A percentile compares a stretch with the other conserved stretches of the same genome.
These are phyloP conservation scores for Osmerus mordax DNA, from an alignment of 2,113 vertebrate species.

Conservation along the genomic window DNA sequence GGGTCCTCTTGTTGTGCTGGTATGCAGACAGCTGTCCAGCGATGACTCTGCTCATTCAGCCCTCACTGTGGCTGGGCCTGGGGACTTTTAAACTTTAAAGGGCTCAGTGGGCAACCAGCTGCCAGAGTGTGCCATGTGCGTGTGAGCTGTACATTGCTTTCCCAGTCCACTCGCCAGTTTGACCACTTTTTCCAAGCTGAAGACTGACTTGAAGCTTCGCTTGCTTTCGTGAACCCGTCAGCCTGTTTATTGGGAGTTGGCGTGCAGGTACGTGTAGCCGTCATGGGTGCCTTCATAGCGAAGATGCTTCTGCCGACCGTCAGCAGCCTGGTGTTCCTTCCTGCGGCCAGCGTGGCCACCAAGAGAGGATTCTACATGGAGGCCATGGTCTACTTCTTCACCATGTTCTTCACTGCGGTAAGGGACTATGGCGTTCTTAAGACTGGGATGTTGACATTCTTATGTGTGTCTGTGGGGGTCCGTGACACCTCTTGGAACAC, in stretches of 20 bases:
- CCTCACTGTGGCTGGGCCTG: conserved; percentile 3
- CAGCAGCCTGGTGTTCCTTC: conserved; percentile 90
- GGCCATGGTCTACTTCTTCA: conserved; percentile 98
- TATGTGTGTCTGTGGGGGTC: not conserved
- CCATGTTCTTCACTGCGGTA: conserved; percentile 94
- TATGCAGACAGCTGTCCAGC: conserved; percentile 60
- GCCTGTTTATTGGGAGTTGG: not conserved
- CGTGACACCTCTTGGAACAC: no score
- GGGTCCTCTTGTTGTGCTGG: conserved; percentile 43
- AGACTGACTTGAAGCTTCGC: not conserved
- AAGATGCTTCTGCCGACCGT: conserved; percentile 91
- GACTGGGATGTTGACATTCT: not conserved
- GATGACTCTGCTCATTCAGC: conserved; percentile 53
- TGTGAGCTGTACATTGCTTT: conserved; percentile 10
- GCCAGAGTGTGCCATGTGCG: conserved; percentile 14
- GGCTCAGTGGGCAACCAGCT: conserved; percentile 62
- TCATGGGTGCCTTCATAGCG: conserved; percentile 88
- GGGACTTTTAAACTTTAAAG: conserved; percentile 83
- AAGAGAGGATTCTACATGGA: conserved; percentile 96
- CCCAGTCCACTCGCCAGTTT: not conserved
- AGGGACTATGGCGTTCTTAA: conserved; percentile 53
- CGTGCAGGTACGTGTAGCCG: not conserved
- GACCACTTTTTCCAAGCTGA: not conserved
- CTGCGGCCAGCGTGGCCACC: conserved; percentile 85
- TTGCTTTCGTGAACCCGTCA: not conserved